Base-by-base conservation (phyloP, 2,888 invertebrate species). In the Orthosia cruda region DNA sequence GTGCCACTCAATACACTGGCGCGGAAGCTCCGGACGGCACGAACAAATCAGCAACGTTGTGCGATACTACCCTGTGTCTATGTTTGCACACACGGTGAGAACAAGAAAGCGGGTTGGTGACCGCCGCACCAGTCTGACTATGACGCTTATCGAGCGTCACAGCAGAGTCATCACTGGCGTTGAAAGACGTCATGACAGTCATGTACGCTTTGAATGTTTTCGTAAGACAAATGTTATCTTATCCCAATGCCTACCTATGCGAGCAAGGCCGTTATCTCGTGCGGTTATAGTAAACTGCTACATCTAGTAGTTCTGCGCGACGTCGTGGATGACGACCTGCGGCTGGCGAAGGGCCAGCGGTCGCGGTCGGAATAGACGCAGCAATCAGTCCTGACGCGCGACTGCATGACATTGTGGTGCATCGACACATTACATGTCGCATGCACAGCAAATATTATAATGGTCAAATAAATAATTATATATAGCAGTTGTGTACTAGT, bases 301-400 rank as follows among this genome's bases (percentile, higher is more conserved):
- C 15, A 47, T 15, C 50, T 59, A 40, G 68, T 80, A n/a, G 45
- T 23, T 54, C 16, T 45, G 55, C 26, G 26, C 18, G 55, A 57
- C 58, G 71, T 26, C 58, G 61, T 63, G 2, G 57, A 59, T 83
- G 83, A 76, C 58, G 75, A 58, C n/a, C 52, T 26, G 49, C 54
- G 50, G n/a, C 80, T 84, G 84, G 84, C 86, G 20, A 47, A 26
- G 11, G 58, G 72, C 86, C 86, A 84, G 74, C 52, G 40, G 23
- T n/a, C 49, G 58, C 71, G 64, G 59, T 74, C 50, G 63, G 71
- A 74, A 75, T 74, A 74, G 74, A 64, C 71, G 64, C 69, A 55
- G 61, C 69, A 11, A 59, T 65, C 62, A 65, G 62, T 69, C 55
- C 59, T 54, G 71, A 71, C 77, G 77, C 50, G 58, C 67, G 11